Percentiles rank a stretch among this genome's conserved stretches.
phyloP scores from a whole-genome alignment of 2,888 invertebrate species.

The Ophion obscuratus region DNA sequence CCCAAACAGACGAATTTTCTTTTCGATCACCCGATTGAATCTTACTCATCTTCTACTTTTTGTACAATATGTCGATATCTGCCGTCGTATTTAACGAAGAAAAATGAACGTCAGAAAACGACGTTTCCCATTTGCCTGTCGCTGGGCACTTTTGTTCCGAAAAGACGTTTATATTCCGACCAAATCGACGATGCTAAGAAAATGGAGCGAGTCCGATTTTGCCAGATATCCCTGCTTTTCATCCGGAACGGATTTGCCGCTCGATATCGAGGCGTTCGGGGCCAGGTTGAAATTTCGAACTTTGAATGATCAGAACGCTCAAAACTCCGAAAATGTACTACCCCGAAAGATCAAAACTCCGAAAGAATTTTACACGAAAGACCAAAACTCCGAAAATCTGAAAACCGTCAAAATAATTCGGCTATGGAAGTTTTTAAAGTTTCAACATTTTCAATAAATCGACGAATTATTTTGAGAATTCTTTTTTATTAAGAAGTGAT shows the following conservation, averaged over 20 bases:
- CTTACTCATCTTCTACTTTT: neutral
- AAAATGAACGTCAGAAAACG: neutral
- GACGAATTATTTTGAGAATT: no score
- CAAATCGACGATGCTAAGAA: conserved; percentile 20
- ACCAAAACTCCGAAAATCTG: no score
- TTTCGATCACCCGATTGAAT: no score
- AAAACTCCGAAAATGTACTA: no score
- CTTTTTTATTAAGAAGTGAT: no score
- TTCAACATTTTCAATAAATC: no score
- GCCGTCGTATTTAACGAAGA: neutral
- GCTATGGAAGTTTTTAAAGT: no score
- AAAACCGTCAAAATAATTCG: no score
- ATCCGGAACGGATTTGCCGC: conserved; percentile 19
- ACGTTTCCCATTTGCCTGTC: neutral
- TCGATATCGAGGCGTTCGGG: conserved; percentile 2
- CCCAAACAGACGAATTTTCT: no score
- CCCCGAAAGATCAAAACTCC: no score
- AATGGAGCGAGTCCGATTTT: conserved; percentile 54
- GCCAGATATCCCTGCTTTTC: conserved; percentile 39
- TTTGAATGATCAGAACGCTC: no score
- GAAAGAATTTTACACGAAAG: no score
- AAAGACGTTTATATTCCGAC: neutral
- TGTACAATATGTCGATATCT: neutral
- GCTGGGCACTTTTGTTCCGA: neutral
- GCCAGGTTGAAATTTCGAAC: conserved; percentile 9